A percentile compares a stretch with the other conserved stretches of the same genome.
Conservation (phyloP, 2,797 vertebrate genomes). For the Hydrocynus forskahlii region DNA sequence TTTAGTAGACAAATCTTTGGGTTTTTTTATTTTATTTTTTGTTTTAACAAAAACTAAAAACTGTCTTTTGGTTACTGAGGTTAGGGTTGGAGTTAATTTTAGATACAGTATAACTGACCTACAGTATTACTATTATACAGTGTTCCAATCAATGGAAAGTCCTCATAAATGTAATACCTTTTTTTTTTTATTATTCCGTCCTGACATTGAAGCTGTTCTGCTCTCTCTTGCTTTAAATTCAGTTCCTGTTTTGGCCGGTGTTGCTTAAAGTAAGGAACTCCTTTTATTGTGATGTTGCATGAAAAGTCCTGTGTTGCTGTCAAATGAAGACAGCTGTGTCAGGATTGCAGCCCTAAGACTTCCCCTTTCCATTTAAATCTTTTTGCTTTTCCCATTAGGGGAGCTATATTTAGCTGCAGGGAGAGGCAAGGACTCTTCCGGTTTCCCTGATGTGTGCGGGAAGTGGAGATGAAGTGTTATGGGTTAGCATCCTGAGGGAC, state of each 20-base stretch:
- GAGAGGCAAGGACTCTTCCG: slow-evolving; percentile 66
- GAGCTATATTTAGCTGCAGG: slow-evolving; percentile 64
- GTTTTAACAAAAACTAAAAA: no score
- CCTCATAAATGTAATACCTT: no score
- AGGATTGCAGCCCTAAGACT: slow-evolving; percentile 38
- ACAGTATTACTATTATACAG: no score
- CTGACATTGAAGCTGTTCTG: slow-evolving; percentile 1
- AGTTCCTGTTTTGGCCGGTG: slow-evolving; percentile 34
- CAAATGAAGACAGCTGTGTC: slow-evolving; percentile 36
- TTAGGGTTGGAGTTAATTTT: no score
- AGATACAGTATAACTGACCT: no score
- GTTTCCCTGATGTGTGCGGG: slow-evolving; percentile 71
- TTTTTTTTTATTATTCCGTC: background rate
- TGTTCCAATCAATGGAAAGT: no score
- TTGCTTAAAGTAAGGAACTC: slow-evolving; percentile 46
- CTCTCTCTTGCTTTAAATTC: slow-evolving; percentile 30
- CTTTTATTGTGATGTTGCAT: slow-evolving; percentile 15
- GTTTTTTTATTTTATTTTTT: no score
- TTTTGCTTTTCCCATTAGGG: slow-evolving; percentile 63
- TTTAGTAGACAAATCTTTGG: no score
- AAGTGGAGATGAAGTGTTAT: slow-evolving; percentile 54
- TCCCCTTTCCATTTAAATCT: slow-evolving; percentile 65
- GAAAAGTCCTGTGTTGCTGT: slow-evolving; percentile 43
- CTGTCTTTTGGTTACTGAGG: no score
- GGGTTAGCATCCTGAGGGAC: slow-evolving; percentile 7